A percentile compares a stretch with the other conserved stretches of the same genome.
Evolutionary conservation across 2,113 vertebrate genomes (phyloP).

Genomic region (Neomonachus schauinslandi): DNA sequence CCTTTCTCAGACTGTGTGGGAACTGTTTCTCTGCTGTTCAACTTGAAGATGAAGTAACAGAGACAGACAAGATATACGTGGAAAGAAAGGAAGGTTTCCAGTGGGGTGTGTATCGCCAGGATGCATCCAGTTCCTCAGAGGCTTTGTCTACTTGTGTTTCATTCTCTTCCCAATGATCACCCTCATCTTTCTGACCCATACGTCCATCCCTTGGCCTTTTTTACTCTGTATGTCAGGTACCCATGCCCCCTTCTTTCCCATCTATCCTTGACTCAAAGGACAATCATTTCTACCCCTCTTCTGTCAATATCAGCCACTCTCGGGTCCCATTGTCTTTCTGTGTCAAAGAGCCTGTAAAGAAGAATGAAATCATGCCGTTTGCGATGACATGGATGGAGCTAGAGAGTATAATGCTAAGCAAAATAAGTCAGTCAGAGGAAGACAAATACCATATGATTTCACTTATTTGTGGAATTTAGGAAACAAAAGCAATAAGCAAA

Average conservation of each 20-base stretch:
- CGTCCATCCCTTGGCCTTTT: background rate
- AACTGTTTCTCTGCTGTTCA: background rate
- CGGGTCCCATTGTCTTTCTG: background rate
- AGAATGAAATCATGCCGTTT: background rate
- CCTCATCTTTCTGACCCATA: background rate
- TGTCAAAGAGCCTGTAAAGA: background rate
- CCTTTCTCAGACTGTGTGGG: background rate
- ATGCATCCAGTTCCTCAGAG: background rate
- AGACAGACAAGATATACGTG: background rate
- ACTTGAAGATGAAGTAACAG: background rate
- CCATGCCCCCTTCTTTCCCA: background rate
- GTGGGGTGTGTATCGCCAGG: background rate
- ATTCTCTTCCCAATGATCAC: background rate
- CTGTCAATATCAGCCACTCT: background rate
- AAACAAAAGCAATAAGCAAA: background rate
- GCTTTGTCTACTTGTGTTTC: background rate
- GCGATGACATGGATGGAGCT: background rate
- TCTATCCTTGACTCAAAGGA: background rate
- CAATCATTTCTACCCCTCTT: background rate
- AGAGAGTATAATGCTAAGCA: background rate
- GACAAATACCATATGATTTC: background rate
- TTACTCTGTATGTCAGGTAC: background rate
- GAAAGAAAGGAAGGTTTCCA: background rate
- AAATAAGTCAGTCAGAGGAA: background rate
- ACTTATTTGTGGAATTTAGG: background rate